phyloP scores from a whole-genome alignment of 2,888 invertebrate genomes.

The Cheilosia pagana region DNA sequence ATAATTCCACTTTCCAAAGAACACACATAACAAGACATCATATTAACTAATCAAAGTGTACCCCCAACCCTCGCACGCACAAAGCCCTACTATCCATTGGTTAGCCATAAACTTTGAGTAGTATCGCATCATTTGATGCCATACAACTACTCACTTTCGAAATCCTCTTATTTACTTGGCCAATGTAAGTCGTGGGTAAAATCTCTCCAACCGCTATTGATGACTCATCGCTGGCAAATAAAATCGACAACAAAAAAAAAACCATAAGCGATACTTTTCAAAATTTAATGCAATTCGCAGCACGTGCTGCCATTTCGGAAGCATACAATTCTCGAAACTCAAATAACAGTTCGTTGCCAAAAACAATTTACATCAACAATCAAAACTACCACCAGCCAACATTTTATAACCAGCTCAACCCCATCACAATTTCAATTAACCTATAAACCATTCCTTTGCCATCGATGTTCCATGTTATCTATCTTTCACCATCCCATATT shows the following conservation, averaged over 20 bases:
- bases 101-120: neutral
- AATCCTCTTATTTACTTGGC: slow-evolving; percentile 32
- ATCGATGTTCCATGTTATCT: slow-evolving; percentile 68
- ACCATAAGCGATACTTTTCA: slow-evolving; percentile 17
- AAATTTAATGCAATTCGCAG: slow-evolving; percentile 58
- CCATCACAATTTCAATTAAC: slow-evolving; percentile 47
- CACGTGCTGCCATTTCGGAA: slow-evolving; percentile 58
- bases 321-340: slow-evolving; percentile 22
- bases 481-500: slow-evolving; percentile 51
- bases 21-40: neutral
- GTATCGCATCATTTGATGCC: slow-evolving; percentile 36
- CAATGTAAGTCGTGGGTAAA: slow-evolving; percentile 19
- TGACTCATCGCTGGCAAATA: slow-evolving; percentile 41
- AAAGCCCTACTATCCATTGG: neutral
- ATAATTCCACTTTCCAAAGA: neutral
- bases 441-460: slow-evolving; percentile 68
- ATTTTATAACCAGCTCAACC: neutral
- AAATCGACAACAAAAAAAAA: slow-evolving; percentile 28
- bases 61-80: neutral
- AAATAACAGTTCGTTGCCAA: slow-evolving; percentile 43
- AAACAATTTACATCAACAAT: slow-evolving; percentile 33
- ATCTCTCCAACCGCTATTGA: neutral
- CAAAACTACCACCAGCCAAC: neutral
- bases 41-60: neutral
- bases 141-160: slow-evolving; percentile 3